Conservation (phyloP, 2,888 invertebrate species). For the Matsumyia berberina region DNA sequence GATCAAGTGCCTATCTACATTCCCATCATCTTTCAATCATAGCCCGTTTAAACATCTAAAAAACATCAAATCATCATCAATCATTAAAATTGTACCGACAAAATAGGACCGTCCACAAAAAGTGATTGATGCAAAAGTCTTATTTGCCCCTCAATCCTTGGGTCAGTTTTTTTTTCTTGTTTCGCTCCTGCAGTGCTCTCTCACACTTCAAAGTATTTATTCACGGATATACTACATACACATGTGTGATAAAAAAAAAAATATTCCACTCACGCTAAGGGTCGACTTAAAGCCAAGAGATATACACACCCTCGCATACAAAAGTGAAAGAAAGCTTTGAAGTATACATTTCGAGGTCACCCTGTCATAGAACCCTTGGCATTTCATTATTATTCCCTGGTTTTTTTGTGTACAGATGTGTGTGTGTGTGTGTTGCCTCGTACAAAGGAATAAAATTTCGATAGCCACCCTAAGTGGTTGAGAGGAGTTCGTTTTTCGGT, state of each 20-base stretch:
- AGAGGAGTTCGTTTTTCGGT: constrained; percentile 8
- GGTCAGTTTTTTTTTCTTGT: constrained; percentile 39
- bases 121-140: constrained; percentile 66
- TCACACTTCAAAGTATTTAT: constrained; percentile 35
- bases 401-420: neutral
- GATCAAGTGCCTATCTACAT: constrained; percentile 2
- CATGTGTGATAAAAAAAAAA: constrained; percentile 38
- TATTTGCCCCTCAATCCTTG: constrained; percentile 42
- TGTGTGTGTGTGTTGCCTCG: constrained; percentile 11
- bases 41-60: constrained; percentile 20
- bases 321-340: constrained; percentile 51
- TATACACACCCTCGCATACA: neutral
- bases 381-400: constrained; percentile 50
- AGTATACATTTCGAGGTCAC: constrained; percentile 64
- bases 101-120: constrained; percentile 20
- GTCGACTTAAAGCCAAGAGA: constrained; percentile 17
- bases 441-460: constrained; percentile 44
- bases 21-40: constrained; percentile 24
- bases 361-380: constrained; percentile 57
- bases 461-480: constrained; percentile 68
- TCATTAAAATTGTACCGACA: constrained; percentile 53
- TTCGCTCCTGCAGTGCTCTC: constrained; percentile 4
- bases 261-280: constrained; percentile 38
- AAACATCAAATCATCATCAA: constrained; percentile 60
- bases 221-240: constrained; percentile 15